These are phyloP conservation scores for Calliopum simillimum DNA, from an alignment of 2,888 invertebrate species.

Conservation along the genomic window DNA sequence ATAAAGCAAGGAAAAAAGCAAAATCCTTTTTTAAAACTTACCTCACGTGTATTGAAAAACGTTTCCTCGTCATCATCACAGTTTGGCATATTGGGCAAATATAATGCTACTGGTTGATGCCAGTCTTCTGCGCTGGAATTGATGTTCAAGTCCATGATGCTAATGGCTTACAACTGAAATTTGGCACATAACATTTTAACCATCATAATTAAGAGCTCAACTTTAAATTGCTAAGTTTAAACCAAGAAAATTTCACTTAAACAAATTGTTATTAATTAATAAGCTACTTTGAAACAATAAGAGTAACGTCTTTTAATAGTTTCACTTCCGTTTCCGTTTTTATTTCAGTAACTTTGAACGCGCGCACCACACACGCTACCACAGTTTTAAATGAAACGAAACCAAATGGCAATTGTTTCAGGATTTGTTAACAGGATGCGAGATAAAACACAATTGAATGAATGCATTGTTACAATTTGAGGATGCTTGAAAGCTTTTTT, in stretches of 20 bases:
- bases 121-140: constrained; percentile 26
- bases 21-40: too few relatives aligned
- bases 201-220: too few relatives aligned
- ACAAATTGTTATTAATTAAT: too few relatives aligned
- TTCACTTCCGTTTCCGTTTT: not conserved
- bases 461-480: not conserved
- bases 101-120: constrained; percentile 34
- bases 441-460: constrained; percentile 1
- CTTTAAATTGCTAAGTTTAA: too few relatives aligned
- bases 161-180: not conserved
- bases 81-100: constrained; percentile 29
- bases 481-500: constrained; percentile 11
- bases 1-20: too few relatives aligned
- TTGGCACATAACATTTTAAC: too few relatives aligned
- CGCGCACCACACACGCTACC: constrained; percentile 17
- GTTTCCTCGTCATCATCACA: constrained; percentile 33
- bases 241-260: too few relatives aligned
- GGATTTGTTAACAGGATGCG: constrained; percentile 27
- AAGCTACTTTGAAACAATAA: too few relatives aligned
- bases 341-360: not conserved
- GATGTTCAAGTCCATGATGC: constrained; percentile 20
- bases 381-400: constrained; percentile 35
- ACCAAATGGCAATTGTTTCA: constrained; percentile 38
- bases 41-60: constrained; percentile 32
- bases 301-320: not conserved